Conservation (phyloP, 2,797 vertebrate genomes). For the Thunnus albacares region DNA sequence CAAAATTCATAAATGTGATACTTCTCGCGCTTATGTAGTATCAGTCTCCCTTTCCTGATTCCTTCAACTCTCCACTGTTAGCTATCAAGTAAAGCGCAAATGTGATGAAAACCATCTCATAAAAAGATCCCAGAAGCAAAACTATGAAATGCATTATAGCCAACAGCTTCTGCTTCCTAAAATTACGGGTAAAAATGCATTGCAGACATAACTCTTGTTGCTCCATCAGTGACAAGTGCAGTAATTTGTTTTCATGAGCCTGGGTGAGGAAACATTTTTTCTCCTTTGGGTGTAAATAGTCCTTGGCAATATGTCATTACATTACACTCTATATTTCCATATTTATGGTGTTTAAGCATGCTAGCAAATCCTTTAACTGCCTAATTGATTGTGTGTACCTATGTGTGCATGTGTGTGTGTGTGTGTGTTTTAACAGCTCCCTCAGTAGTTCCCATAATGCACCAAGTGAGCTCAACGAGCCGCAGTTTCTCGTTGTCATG, state of each 20-base stretch:
- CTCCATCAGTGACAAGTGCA: slow-evolving; percentile 68
- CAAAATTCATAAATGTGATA: slow-evolving; percentile 26
- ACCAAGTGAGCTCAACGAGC: slow-evolving; percentile 97
- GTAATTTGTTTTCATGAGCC: slow-evolving; percentile 71
- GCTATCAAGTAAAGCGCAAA: slow-evolving; percentile 43
- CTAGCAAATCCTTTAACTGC: slow-evolving; percentile 40
- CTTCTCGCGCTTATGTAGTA: not conserved
- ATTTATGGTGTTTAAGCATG: slow-evolving; percentile 59
- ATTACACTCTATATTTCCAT: slow-evolving; percentile 59
- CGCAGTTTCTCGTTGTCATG: slow-evolving; percentile 96
- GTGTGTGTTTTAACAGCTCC: slow-evolving; percentile 86
- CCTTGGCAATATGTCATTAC: slow-evolving; percentile 53
- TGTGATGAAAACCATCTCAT: slow-evolving; percentile 57
- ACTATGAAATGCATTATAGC: slow-evolving; percentile 45
- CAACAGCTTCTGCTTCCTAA: slow-evolving; percentile 48
- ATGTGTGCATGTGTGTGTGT: slow-evolving; percentile 40
- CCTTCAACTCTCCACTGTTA: slow-evolving; percentile 7
- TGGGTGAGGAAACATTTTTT: slow-evolving; percentile 60
- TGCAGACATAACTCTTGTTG: slow-evolving; percentile 58
- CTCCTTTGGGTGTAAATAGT: slow-evolving; percentile 66
- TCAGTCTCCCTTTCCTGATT: slow-evolving; percentile 29
- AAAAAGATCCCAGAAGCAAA: slow-evolving; percentile 53
- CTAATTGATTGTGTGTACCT: slow-evolving; percentile 64
- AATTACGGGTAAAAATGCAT: slow-evolving; percentile 63
- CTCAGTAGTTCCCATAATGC: slow-evolving; percentile 96